A percentile compares a stretch with the other conserved stretches of the same genome.
These are phyloP conservation scores for Drosophila takahashii DNA, from an alignment of 1,140 invertebrate species.

Conservation along the genomic window DNA sequence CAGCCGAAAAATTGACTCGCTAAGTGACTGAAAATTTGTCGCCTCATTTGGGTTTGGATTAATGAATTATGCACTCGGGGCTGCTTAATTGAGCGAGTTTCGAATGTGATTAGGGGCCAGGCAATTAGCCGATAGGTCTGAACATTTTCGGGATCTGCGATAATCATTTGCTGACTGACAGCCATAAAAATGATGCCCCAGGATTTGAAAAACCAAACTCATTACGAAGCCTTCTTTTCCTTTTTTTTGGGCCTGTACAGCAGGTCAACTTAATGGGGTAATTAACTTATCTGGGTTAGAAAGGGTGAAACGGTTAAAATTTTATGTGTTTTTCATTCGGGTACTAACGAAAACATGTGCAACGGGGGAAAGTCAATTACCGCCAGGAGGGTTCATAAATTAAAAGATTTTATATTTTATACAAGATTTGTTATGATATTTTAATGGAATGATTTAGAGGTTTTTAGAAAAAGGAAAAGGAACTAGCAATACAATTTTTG, in stretches of 20 bases:
- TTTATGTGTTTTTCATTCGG: conserved; percentile 17
- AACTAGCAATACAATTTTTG: no score
- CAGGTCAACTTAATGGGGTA: conserved; percentile 50
- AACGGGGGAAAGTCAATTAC: conserved; percentile 2
- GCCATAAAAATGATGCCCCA: conserved; percentile 30
- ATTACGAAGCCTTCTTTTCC: conserved; percentile 15
- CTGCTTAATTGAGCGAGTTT: conserved; percentile 62
- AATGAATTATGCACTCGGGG: conserved; percentile 70
- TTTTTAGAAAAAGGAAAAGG: no score
- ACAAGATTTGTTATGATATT: not conserved
- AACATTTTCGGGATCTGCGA: conserved; percentile 22
- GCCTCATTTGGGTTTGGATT: conserved; percentile 74
- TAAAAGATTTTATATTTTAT: not conserved
- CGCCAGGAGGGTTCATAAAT: not conserved
- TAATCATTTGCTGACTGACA: conserved; percentile 55
- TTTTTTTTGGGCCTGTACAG: conserved; percentile 12
- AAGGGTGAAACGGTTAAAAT: conserved; percentile 20
- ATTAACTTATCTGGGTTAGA: conserved; percentile 42
- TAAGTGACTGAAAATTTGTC: conserved; percentile 76
- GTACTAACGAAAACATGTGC: conserved; percentile 6
- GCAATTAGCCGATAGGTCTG: conserved; percentile 69
- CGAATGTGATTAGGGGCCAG: conserved; percentile 73
- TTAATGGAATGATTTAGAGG: no score
- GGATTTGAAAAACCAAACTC: conserved; percentile 20
- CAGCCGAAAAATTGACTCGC: conserved; percentile 61